A percentile compares a stretch with the other conserved stretches of the same genome.
These are phyloP conservation scores for Gandaritis pyraliata DNA, from an alignment of 2,888 invertebrate genomes.

Conservation along the genomic window DNA sequence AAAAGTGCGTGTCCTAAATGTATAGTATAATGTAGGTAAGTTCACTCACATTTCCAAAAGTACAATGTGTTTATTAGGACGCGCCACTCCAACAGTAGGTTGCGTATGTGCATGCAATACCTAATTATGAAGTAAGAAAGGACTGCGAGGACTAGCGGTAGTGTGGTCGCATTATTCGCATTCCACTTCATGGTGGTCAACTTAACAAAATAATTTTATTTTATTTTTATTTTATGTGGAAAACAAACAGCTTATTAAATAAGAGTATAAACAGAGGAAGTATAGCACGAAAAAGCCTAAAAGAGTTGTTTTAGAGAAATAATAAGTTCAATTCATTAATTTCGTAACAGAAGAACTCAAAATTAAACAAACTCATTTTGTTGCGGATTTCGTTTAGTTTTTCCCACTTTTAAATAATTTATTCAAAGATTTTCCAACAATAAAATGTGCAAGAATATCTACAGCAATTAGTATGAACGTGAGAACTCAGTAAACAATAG, in stretches of 20 bases:
- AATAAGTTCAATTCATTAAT: no score
- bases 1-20: slow-evolving; percentile 4
- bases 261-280: no score
- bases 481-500: slow-evolving; percentile 41
- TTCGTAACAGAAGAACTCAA: no score
- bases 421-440: slow-evolving; percentile 11
- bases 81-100: slow-evolving; percentile 25
- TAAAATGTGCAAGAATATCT: slow-evolving; percentile 18
- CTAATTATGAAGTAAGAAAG: slow-evolving; percentile 39
- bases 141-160: slow-evolving; percentile 44
- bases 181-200: slow-evolving; percentile 27
- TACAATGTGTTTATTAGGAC: slow-evolving; percentile 2
- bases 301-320: neutral
- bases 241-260: no score
- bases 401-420: neutral
- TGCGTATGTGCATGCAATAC: slow-evolving; percentile 38
- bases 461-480: slow-evolving; percentile 34
- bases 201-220: neutral
- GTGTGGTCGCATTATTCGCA: slow-evolving; percentile 36
- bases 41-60: slow-evolving; percentile 24
- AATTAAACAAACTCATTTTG: no score
- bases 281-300: no score
- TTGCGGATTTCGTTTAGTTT: no score
- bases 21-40: neutral
- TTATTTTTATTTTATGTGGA: no score